A percentile compares a stretch with the other conserved stretches of the same genome.
Conservation (phyloP, 53 echinoderm and acorn worm species). For the Holothuria scabra region DNA sequence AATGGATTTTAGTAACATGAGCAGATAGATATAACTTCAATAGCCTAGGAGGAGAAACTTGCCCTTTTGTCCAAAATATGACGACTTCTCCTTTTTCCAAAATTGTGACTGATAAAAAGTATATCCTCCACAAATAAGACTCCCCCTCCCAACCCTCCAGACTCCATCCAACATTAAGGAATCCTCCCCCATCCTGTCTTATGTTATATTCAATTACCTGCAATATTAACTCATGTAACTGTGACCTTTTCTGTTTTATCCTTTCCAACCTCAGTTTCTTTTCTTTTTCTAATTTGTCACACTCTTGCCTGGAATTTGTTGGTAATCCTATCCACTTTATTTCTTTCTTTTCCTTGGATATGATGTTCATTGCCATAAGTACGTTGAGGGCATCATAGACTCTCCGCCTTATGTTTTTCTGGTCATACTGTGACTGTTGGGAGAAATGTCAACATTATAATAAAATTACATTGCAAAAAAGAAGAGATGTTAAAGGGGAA, state of each 20-base stretch:
- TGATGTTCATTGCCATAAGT: conserved; percentile 99
- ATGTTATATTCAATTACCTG: conserved; percentile 63
- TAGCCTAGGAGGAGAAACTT: too few species aligned
- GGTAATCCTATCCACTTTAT: conserved; percentile 97
- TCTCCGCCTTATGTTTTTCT: conserved; percentile 97
- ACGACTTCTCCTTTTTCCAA: too few species aligned
- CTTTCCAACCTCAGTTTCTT: conserved; percentile 87
- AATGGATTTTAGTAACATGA: too few species aligned
- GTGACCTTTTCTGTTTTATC: conserved; percentile 92
- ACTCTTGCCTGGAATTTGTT: conserved; percentile 96
- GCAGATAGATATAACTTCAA: too few species aligned
- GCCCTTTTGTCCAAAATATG: too few species aligned
- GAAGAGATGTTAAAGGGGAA: too few species aligned
- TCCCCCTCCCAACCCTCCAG: background rate
- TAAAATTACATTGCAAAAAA: too few species aligned
- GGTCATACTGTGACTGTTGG: conserved; percentile 90
- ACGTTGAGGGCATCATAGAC: conserved; percentile 99
- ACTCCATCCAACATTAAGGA: background rate
- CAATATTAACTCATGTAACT: conserved; percentile 93
- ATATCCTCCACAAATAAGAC: too few species aligned
- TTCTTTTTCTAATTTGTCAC: conserved; percentile 86
- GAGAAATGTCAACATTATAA: background rate
- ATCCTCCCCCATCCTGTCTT: background rate
- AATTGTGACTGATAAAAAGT: too few species aligned
- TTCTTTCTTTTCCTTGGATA: conserved; percentile 99